Conservation (phyloP, 2,113 vertebrate genomes). For the Piliocolobus tephrosceles region DNA sequence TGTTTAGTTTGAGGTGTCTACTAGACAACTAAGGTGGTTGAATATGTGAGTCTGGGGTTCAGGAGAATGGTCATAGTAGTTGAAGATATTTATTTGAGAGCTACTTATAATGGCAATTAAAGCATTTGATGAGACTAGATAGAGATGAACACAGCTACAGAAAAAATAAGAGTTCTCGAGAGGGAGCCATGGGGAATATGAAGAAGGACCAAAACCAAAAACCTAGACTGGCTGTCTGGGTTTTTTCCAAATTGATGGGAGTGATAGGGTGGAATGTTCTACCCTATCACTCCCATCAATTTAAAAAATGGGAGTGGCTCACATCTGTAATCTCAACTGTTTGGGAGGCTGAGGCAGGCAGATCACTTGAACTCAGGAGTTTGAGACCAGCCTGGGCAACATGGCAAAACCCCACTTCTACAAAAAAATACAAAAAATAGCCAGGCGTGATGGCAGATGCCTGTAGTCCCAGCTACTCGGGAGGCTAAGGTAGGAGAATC, state of each 20-base stretch:
- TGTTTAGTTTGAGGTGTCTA: background rate
- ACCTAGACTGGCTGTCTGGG: background rate
- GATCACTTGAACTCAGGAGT: no score
- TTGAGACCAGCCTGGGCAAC: no score
- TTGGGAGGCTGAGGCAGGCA: no score
- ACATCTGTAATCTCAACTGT: no score
- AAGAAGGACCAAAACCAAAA: background rate
- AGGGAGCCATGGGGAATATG: background rate
- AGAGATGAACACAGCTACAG: background rate
- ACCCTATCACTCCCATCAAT: background rate
- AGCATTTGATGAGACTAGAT: constrained; percentile 8
- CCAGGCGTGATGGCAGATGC: no score
- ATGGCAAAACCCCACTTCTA: no score
- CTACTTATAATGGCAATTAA: background rate
- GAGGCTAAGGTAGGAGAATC: no score
- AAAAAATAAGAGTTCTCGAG: background rate
- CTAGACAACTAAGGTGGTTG: background rate
- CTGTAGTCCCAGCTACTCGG: no score
- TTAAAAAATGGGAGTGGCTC: background rate
- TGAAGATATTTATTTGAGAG: background rate
- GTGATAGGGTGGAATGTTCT: no score
- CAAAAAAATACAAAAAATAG: no score
- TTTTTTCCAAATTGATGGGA: background rate
- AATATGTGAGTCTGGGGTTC: background rate
- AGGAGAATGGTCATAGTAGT: background rate